Evolutionary conservation across 2,888 invertebrate genomes (phyloP), one percentile per base, ranked within the genome.

Genomic region (Coelogynopora nodosa): DNA sequence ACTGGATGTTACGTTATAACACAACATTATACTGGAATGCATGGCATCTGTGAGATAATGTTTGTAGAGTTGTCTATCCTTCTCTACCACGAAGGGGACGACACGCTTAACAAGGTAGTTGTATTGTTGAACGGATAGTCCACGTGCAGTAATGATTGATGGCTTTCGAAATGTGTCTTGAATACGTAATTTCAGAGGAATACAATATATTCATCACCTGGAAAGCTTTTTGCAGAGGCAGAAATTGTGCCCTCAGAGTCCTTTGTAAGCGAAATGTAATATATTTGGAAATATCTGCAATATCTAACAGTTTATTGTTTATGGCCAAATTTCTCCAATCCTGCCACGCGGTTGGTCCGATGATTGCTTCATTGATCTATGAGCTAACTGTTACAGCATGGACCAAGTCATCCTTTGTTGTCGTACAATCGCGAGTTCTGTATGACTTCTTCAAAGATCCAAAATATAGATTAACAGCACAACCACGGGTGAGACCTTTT

Each of bases 251-350:
- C 74, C 5, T 74, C 23, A 74, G 74, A 10, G 74, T 74, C 27
- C 27, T 74, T 74, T 74, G 74, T 26, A n/a, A 74, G 23, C 23
- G 74, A 74, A 74, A 74, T n/a, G 74, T 74, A 74, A 74, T 74
- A 74, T 74, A 74, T 74, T 74, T 74, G 18, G 74, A 74, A 74
- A 74, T 74, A n/a, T 74, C 74, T 74, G 74, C 18, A 23, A 74
- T 23, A 74, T 26, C 27, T 74, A 26, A 74, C 27, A 74, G 74
- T n/a, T 74, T 74, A 74, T 74, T 74, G 74, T n/a, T 74, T n/a
- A 26, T 74, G 23, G 74, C 74, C 18, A 74, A 74, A 74, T 74
- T 74, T 74, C 74, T 10, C 18, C 74, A 74, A 26, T 74, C 74
- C 23, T 74, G 18, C 74, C 27, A 74, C 23, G 23, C 74, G 23